Evolutionary conservation across 2,888 invertebrate species (phyloP), one percentile per base, ranked within the genome.

Genomic region (Lomographa bimaculata): DNA sequence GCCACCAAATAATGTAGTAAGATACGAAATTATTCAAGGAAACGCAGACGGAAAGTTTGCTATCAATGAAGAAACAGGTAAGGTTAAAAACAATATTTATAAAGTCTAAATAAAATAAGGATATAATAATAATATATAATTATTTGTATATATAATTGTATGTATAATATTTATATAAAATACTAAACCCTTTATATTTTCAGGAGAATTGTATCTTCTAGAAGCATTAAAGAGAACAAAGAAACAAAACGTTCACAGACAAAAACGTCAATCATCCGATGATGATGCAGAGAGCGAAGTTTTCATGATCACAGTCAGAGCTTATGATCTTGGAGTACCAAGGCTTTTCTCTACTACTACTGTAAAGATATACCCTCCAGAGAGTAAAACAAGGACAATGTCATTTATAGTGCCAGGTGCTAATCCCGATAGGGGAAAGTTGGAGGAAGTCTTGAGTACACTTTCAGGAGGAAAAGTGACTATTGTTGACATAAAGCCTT

Each of bases 311-410:
- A 94, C 91, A 34, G 92, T 94, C 6, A 90, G 95, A 65, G 97
- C 96, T 1, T 96, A 95, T 67, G 97, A 97, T 79, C 90, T 95
- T 46, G 97, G 97, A 0, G 91, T 95, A 1, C 97, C 97, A 1
- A 93, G 94, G 66, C 83, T 93, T 39, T 94, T 90, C 51, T 92
- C 94, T 7, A 93, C 93, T 17, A 93, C 95, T 6, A 91, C 92
- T 39, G 93, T 97, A 3, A 92, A 94, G 59, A 90, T 97, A 40
- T 94, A 94, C 79, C 95, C 95, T 30, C 94, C 94, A 49, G 96
- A 93, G 61, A 93, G 93, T 54, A 92, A 93, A 43, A 93, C 94
- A 3, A 90, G 94, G 39, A 93, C 93, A 18, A 94, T 97, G 81
- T 92, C 94, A 7, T 97, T 97, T 73, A 93, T 97, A 42, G 93